Evolutionary conservation across 2,888 invertebrate genomes (phyloP), one percentile per base, ranked within the genome.

Genomic region (Sarcophaga rosellei): DNA sequence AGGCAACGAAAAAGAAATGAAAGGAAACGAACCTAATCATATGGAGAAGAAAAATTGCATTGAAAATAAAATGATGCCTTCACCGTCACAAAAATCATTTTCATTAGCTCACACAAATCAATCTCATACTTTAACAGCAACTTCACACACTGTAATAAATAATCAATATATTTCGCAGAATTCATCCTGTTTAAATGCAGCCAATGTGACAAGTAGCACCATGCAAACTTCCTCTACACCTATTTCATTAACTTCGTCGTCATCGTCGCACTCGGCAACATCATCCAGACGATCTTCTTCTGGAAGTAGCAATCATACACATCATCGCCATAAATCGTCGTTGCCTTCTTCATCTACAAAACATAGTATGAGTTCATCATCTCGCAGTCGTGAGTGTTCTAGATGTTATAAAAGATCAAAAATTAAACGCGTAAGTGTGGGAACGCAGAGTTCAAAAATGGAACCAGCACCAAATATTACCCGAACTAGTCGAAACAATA

Each of bases 361-460:
- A 75, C 83, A 86, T n/a, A 89, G 89, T 5, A 84, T 88, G 6
- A 87, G 84, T 17, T 89, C 89, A 17, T 89, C 89, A 47, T 88
- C 88, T 5, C 91, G 92, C 66, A 92, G 91, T 61, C 89, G 89
- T 15, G 91, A 91, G 63, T 96, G 96, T 90, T 95, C 95, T 83
- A 94, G 95, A 86, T 96, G 96, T 91, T 95, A 96, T 61, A 95
- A 95, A 74, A 94, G 96, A 23, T 95, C 96, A 23, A 96, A 96
- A 90, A 94, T 96, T 61, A 95, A 96, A 89, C 94, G 95, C 3
- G 95, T 95, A 82, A 96, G 95, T 88, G 95, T 96, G 85, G 96
- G 96, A 20, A 95, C 96, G 47, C 97, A 97, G 92, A 96, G 96
- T 89, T 62, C 89, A 35, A 91, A 90, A 73, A 89, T 88, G 63